phyloP scores from a whole-genome alignment of 2,797 vertebrate species.

The Bucorvus abyssinicus region DNA sequence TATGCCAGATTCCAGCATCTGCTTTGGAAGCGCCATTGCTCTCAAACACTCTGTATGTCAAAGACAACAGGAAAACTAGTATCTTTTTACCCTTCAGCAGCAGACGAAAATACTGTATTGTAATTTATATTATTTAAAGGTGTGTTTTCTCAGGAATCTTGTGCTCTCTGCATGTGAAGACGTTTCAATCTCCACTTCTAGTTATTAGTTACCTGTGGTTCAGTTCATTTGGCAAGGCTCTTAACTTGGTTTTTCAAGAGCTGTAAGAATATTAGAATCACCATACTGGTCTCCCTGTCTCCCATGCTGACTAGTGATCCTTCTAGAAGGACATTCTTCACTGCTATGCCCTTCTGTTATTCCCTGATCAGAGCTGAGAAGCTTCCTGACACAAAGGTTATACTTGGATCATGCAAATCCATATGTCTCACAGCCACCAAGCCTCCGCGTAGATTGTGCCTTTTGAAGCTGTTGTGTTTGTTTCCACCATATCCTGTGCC shows the following conservation, averaged over 20 bases:
- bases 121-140: neutral
- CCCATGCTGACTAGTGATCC: neutral
- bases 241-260: neutral
- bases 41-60: neutral
- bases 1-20: neutral
- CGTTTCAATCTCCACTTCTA: neutral
- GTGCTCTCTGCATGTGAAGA: neutral
- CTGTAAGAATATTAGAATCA: neutral
- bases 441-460: neutral
- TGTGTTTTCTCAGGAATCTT: neutral
- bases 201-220: neutral
- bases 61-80: neutral
- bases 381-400: neutral
- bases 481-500: neutral
- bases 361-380: neutral
- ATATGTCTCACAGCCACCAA: neutral
- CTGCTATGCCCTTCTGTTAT: neutral
- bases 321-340: neutral
- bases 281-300: neutral
- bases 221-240: neutral
- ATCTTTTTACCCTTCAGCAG: neutral
- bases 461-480: neutral
- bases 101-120: neutral
- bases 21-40: neutral
- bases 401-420: neutral